Evolutionary conservation across 2,113 vertebrate genomes (phyloP), one percentile per base, ranked within the genome.

Genomic region (Promerops cafer): DNA sequence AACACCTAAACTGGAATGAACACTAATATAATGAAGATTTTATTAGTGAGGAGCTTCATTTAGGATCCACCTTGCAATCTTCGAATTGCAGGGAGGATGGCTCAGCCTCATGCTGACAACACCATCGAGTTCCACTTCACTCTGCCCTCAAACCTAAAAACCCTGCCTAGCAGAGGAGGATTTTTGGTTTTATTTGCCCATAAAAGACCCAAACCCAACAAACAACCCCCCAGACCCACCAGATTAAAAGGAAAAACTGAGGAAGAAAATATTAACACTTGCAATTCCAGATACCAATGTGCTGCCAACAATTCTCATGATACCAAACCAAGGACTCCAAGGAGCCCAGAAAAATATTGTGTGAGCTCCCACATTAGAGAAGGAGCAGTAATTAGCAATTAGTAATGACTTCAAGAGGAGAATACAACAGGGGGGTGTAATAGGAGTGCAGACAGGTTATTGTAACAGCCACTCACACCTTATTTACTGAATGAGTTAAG

Each of bases 221-320:
- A 42, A 60, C 18, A 37, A 80, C 39, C 16, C 18, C 66, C 44
- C 14, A 59, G 23, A 59, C 39, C 20, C 80, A 77, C 1, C 44
- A 44, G 42, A 27, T 50, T 23, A 54, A 80, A 71, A 56, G 26
- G 37, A 54, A 44, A 49, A 52, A 30, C 21, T 2, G 59, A 69
- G 16, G 52, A 59, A 65, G 21, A 37, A 75, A 90, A 53, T 45
- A 70, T 4, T 21, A 80, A 45, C 3, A 24, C 27, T 49, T 64
- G 27, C 20, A n/a, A 9, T 66, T 49, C 28, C 0, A 1, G 56
- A 52, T 45, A 23, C 72, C 37, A 42, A 0, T 0, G 53, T 47
- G 35, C 83, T 93, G 71, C 66, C 76, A 89, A 15, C 52, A 42
- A 31, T 52, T 61, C 18, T 50, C n/a, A 16, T 24, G 27, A 3